A percentile compares a stretch with the other conserved stretches of the same genome.
phyloP scores from a whole-genome alignment of 2,113 vertebrate genomes.

The Odontesthes bonariensis region DNA sequence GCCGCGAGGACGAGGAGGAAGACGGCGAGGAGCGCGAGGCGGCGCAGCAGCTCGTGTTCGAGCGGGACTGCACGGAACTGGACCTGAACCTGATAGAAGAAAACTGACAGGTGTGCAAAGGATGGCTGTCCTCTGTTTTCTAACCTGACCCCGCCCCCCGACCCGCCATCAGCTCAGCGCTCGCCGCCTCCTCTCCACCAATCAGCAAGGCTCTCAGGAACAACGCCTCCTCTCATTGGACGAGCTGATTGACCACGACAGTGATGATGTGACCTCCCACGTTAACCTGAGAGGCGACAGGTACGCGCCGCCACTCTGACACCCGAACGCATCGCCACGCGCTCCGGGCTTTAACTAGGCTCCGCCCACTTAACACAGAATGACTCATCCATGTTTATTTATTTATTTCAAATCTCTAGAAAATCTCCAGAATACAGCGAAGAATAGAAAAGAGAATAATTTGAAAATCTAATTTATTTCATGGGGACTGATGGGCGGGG shows the following conservation, averaged over 20 bases:
- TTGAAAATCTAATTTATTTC: no score
- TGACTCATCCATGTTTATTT: no score
- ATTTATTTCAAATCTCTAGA: no score
- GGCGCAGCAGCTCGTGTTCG: conserved; percentile 88
- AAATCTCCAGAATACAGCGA: no score
- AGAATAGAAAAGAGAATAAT: no score
- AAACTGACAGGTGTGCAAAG: conserved; percentile 84
- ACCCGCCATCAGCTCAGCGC: conserved; percentile 29
- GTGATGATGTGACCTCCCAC: conserved; percentile 75
- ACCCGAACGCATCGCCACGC: no score
- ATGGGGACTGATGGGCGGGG: no score
- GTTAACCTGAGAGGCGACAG: background rate
- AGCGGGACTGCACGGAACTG: conserved; percentile 91
- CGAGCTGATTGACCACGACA: conserved; percentile 70
- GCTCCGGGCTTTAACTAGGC: no score
- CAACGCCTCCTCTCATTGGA: conserved; percentile 76
- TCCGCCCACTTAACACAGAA: no score
- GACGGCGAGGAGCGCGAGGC: conserved; percentile 77
- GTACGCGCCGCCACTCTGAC: no score
- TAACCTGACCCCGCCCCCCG: conserved; percentile 22
- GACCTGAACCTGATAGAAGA: conserved; percentile 92
- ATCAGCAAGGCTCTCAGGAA: conserved; percentile 86
- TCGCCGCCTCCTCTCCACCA: conserved; percentile 68
- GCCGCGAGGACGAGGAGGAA: conserved; percentile 81
- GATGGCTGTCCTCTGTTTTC: conserved; percentile 67